Conservation (phyloP, 2,113 vertebrate genomes). For the Rhinoderma darwinii region DNA sequence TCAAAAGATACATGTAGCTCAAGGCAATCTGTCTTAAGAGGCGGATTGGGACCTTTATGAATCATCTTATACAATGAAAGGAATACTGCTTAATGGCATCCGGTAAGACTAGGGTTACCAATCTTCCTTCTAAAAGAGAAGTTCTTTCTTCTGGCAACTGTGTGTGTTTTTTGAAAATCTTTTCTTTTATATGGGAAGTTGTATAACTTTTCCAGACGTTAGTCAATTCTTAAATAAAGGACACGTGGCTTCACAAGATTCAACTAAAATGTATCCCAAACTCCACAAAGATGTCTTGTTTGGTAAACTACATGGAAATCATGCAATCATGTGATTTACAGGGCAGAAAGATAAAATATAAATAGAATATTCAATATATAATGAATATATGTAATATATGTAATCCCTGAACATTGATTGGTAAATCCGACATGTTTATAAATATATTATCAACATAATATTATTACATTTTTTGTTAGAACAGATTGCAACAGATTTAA, state of each 20-base stretch:
- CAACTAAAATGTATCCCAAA: not conserved
- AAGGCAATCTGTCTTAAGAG: conserved; percentile 9
- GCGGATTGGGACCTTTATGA: conserved; percentile 29
- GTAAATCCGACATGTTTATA: not conserved
- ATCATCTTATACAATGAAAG: conserved; percentile 23
- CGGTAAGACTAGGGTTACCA: conserved; percentile 14
- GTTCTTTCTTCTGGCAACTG: not conserved
- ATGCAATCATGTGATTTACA: not conserved
- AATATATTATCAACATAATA: not conserved
- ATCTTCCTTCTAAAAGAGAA: not conserved
- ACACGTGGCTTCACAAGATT: not conserved
- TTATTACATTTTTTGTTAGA: not conserved
- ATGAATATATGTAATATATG: no score
- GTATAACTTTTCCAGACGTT: conserved; percentile 6
- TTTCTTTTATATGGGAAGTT: not conserved
- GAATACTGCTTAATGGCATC: conserved; percentile 10
- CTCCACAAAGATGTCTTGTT: not conserved
- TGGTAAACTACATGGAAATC: not conserved
- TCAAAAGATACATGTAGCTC: conserved; percentile 1
- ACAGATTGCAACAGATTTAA: not conserved
- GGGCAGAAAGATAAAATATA: not conserved
- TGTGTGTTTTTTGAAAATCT: not conserved
- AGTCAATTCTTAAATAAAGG: not conserved
- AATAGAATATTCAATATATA: not conserved
- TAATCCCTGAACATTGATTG: not conserved